Base-by-base conservation (phyloP, 1,140 invertebrate species). In the Solenopsis fugax region DNA sequence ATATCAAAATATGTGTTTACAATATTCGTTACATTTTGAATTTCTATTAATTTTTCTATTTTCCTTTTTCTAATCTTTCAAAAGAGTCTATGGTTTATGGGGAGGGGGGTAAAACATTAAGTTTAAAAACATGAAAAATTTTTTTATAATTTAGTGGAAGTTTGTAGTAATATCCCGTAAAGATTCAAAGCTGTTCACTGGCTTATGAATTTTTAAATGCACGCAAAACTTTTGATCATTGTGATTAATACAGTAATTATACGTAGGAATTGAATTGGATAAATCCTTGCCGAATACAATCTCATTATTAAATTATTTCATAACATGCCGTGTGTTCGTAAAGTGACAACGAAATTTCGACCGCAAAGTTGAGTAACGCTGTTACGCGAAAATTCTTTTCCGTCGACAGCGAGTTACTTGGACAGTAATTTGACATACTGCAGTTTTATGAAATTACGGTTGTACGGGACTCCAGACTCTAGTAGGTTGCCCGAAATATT, bases 371-470 rank as follows among this genome's bases (percentile, higher is more conserved):
- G 67, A 18, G 60, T 82, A 73, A 82, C 67, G 41, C 29, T 50
- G 69, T 84, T 75, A 50, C 54, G 41, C 69, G 69, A 9, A 48
- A 84, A 75, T 84, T 84, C 80, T 84, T 72, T 60, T 60, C 69
- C 45, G 69, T 73, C 58, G 69, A 84, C 80, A 34, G 69, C 69
- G 69, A 82, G 78, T 82, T 72, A 72, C 50, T 52, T 7, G 67
- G 78, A 82, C 78, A 72, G 78, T 82, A 72, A 72, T 82, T 82
- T 72, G 67, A 82, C 78, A n/a, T 72, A 82, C 78, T 72, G 78
- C 78, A 82, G 67, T 82, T 82, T 82, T 82, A 82, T 73, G 67
- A 21, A 73, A 73, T 82, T 73, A 73, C 67, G 24, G 24, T 56
- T 76, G 54, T 58, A 58, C 52, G 77, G n/a, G 29, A 69, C 77